Evolutionary conservation across 2,113 vertebrate genomes (phyloP), one percentile per base, ranked within the genome.

Genomic region (Hypanus sabinus): DNA sequence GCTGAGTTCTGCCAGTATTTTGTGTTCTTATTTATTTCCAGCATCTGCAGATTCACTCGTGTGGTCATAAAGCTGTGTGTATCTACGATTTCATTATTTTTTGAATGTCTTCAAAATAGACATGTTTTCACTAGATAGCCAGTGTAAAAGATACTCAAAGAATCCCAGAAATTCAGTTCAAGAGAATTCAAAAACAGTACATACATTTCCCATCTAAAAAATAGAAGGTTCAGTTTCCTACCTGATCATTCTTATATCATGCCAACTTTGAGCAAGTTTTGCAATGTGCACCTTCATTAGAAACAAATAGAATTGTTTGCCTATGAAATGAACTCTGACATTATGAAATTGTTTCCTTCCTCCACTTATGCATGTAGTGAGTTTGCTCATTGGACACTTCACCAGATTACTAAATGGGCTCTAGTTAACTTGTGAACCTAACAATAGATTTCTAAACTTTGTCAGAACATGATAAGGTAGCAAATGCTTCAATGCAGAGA

Each of bases 371-470:
- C 30, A 20, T 12, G 65, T 30, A 90, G n/a, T 33, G 65, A 65
- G 33, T 60, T 20, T 18, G 5, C n/a, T 87, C 27, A 62, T 88
- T 6, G 57, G 12, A 16, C 57, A 62, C 30, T 24, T 55, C 10
- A 85, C 24, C 7, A 55, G 9, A 83, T 85, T 27, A n/a, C 57
- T 18, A 70, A 70, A 62, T 60, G 83, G 27, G 6, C 83, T 16
- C 11, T n/a, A n/a, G 30, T 30, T 20, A 68, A 68, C 85, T 65
- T 90, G n/a, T 20, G 57, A 90, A 33, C 33, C n/a, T 60, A 90
- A 90, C n/a, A 62, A 65, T 65, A 65, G 85, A 90, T 90, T 90
- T n/a, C 14, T 68, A 90, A 90, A 65, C 85, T 22, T 18, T n/a
- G 62, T 16, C 14, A 90, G 24, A 30, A 57, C 62, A 68, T 68